Evolutionary conservation across 1,140 invertebrate species (phyloP), one percentile per base, ranked within the genome.

Genomic region (Drosophila pallidifrons): DNA sequence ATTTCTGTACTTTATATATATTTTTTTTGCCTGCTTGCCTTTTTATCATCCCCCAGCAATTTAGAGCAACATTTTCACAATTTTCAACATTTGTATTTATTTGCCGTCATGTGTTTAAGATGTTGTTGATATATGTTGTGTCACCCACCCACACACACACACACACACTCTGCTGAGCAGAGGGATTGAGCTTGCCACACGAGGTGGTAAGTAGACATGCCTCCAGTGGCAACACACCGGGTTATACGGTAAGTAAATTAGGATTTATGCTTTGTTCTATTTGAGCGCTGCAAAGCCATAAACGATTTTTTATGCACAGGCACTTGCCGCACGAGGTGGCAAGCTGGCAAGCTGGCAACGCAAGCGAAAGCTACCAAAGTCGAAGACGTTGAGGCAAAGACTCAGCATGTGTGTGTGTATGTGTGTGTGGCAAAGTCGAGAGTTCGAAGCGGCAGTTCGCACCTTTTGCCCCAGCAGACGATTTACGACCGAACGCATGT

Each of bases 241-340:
- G 67, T 75, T 75, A 75, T 57, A 75, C 82, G 80, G 79, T 90
- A 90, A 89, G 86, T 89, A 91, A 91, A 91, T 91, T 91, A 91
- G 88, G 88, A 91, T 91, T 91, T 91, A 91, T 91, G 89, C 81
- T 91, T 88, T 88, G 83, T 89, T 88, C 82, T 91, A 85, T 91
- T 88, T 91, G 90, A 91, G 85, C 85, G 89, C 80, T 91, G 85
- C 78, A 91, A 83, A 91, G 88, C 85, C 83, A 91, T 91, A 91
- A 91, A 91, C 88, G 88, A 79, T 91, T 91, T 90, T 91, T 89
- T 88, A 88, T 88, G 83, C 83, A 88, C 83, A 88, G 73, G 72
- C 85, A 83, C 82, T 88, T 88, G 82, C 76, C 75, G 52, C 55
- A 43, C 41, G 8, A 28, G 35, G 47, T 30, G 58, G 16, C 47